Evolutionary conservation across 2,888 invertebrate genomes (phyloP).

Genomic region (Nipponacmea schrenckii): DNA sequence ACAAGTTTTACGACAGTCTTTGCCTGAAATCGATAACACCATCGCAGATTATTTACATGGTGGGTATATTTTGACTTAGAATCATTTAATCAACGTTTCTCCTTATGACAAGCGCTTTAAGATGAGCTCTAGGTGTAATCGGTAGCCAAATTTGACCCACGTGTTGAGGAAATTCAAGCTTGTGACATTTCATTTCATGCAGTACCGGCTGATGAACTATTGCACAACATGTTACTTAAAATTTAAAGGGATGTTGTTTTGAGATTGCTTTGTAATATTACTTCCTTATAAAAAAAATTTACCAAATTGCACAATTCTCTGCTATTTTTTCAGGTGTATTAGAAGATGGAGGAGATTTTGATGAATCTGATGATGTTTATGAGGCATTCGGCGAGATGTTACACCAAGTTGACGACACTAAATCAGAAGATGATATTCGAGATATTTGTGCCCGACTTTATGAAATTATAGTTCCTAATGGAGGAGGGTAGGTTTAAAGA

Average conservation of each 20-base stretch:
- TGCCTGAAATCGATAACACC: constrained; percentile 91
- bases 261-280: too few relatives aligned
- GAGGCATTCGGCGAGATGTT: constrained; percentile 93
- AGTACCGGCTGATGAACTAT: too few relatives aligned
- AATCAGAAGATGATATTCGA: constrained; percentile 62
- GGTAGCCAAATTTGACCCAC: too few relatives aligned
- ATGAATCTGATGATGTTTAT: constrained; percentile 88
- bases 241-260: too few relatives aligned
- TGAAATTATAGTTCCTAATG: constrained; percentile 4
- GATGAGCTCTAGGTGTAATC: too few relatives aligned
- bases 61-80: constrained; percentile 66
- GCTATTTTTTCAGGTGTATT: constrained; percentile 46
- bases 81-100: too few relatives aligned
- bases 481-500: neutral
- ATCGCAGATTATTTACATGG: constrained; percentile 91
- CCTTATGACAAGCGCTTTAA: too few relatives aligned
- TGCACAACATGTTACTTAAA: too few relatives aligned
- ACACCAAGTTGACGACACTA: constrained; percentile 73
- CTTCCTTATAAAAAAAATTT: too few relatives aligned
- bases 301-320: too few relatives aligned
- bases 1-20: constrained; percentile 66
- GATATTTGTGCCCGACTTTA: constrained; percentile 84
- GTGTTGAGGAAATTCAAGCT: too few relatives aligned
- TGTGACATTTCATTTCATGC: too few relatives aligned
- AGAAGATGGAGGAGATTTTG: constrained; percentile 80